Base-by-base conservation (phyloP, 2,797 vertebrate species). In the Microcaecilia unicolor region DNA sequence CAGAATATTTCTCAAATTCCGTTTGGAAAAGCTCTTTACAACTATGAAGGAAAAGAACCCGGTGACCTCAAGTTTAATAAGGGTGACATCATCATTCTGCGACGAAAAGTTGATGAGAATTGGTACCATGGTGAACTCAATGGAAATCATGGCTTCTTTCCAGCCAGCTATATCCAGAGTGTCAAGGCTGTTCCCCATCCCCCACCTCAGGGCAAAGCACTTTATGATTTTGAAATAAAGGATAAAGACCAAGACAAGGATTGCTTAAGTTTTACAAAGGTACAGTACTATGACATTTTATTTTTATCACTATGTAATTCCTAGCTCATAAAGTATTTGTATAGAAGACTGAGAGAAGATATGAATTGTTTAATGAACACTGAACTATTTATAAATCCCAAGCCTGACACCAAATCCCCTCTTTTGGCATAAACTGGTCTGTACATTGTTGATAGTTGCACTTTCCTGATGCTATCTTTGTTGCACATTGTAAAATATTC, bases 161-260 rank as follows among this genome's bases (percentile, higher is more conserved):
- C 94, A 0, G 90, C 93, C 10, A 97, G 94, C 65, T 97, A 97
- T 51, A 87, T 98, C 71, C 93, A 95, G 72, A 78, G 93, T 51
- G 69, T 97, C 58, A 87, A 87, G 52, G 92, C 93, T 4, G 79
- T 95, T 51, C 90, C 90, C 0, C 93, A 93, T 41, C 85, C 90
- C 19, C 89, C 86, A 1, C 93, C 96, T 22, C 92, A 97, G 64
- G 93, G 96, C 51, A 97, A 97, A 79, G 93, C 96, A 8, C 83
- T 99, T 66, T 99, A 99, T 0, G 93, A 99, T 78, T 99, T 99
- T 30, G 90, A 97, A 77, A 91, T 99, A 64, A 98, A 96, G 70
- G 93, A 98, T 72, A 91, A 90, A 72, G 93, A 98, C 68, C 91
- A 95, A 72, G 96, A 99, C 69, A 96, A 96, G 64, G 93, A 98